Evolutionary conservation across 2,113 vertebrate species (phyloP).

Genomic region (Cyprinus carpio): DNA sequence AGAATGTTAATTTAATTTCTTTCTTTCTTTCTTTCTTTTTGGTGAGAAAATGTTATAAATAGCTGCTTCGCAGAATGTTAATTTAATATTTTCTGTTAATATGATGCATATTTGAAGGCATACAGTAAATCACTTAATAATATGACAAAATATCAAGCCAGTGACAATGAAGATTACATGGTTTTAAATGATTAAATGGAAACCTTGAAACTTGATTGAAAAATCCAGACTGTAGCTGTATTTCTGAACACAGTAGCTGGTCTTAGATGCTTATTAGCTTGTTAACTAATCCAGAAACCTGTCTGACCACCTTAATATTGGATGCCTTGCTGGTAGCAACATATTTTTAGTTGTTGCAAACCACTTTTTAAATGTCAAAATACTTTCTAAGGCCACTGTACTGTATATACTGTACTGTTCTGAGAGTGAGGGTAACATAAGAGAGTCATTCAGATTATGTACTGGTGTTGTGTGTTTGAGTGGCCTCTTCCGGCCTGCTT

Average conservation of each 20-base stretch:
- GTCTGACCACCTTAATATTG: not conserved
- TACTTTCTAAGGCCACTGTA: no score
- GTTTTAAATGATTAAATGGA: no score
- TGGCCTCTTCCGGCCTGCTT: slow-evolving; percentile 40
- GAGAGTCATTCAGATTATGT: not conserved
- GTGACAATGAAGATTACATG: no score
- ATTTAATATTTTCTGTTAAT: not conserved
- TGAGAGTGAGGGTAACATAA: not conserved
- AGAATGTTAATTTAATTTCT: no score
- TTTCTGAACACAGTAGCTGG: not conserved
- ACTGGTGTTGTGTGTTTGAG: slow-evolving; percentile 4
- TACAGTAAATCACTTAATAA: not conserved
- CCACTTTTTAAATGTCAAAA: not conserved
- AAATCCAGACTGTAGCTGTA: no score
- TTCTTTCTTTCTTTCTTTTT: no score
- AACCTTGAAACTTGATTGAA: no score
- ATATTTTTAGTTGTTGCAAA: not conserved
- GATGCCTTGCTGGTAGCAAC: not conserved
- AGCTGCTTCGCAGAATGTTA: no score
- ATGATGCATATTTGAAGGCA: not conserved
- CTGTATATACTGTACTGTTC: not conserved
- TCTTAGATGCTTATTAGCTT: not conserved
- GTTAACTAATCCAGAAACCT: not conserved
- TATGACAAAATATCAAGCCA: no score
- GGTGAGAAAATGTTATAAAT: no score